Evolutionary conservation across 2,113 vertebrate species (phyloP).

Genomic region (Anguilla japonica): DNA sequence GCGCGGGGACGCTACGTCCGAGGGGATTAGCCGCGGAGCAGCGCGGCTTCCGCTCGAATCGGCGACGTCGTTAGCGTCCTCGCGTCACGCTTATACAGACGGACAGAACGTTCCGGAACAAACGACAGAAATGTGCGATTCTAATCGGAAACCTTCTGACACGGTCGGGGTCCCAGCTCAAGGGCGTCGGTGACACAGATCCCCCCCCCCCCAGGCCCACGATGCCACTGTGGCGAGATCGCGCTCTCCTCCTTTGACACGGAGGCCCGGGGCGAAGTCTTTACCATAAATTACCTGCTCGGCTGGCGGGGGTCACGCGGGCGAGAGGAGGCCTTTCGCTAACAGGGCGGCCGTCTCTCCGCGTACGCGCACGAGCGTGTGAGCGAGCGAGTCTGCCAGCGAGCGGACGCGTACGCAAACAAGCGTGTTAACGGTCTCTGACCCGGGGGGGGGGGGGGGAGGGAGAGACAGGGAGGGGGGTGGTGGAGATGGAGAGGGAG

Average conservation of each 20-base stretch:
- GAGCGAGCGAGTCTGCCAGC: too few species aligned
- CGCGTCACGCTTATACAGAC: not conserved
- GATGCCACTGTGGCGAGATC: slow-evolving; percentile 23
- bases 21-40: not conserved
- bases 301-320: slow-evolving; percentile 18
- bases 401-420: too few species aligned
- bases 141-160: not conserved
- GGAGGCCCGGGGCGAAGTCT: slow-evolving; percentile 26
- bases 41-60: not conserved
- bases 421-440: too few species aligned
- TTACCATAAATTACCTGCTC: slow-evolving; percentile 34
- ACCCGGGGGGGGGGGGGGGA: too few species aligned
- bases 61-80: not conserved
- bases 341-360: not conserved
- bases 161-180: not conserved
- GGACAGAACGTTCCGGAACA: not conserved
- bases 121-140: not conserved
- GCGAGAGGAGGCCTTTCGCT: not conserved
- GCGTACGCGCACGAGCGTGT: not conserved
- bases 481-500: too few species aligned
- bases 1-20: not conserved
- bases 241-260: slow-evolving; percentile 36
- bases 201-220: not conserved
- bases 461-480: too few species aligned
- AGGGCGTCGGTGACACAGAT: slow-evolving; percentile 1